A percentile compares a stretch with the other conserved stretches of the same genome.
phyloP scores from a whole-genome alignment of 2,888 invertebrate genomes.

The Pterostichus niger region DNA sequence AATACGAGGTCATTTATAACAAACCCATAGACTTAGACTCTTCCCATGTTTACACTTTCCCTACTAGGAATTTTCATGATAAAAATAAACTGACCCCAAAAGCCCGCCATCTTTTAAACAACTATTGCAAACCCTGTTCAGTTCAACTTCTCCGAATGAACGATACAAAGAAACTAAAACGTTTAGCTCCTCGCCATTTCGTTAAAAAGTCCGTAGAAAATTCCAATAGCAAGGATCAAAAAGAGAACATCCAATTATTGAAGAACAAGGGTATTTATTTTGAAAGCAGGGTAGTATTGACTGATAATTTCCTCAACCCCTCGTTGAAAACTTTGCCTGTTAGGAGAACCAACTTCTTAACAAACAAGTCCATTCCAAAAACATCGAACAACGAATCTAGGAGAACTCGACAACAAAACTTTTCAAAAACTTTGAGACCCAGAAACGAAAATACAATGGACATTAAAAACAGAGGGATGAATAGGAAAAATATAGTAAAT shows the following conservation, averaged over 20 bases:
- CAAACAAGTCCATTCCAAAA: conserved; percentile 41
- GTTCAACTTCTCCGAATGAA: conserved; percentile 43
- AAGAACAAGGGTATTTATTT: conserved; percentile 15
- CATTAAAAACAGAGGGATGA: background rate
- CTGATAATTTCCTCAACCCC: conserved; percentile 32
- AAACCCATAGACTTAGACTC: conserved; percentile 56
- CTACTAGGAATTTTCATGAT: conserved; percentile 39
- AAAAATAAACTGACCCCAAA: conserved; percentile 50
- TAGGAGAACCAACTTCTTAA: conserved; percentile 15
- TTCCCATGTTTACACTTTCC: conserved; percentile 57
- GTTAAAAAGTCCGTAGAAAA: conserved; percentile 18
- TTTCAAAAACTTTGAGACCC: conserved; percentile 56
- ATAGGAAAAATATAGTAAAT: conserved; percentile 44
- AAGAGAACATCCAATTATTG: conserved; percentile 49
- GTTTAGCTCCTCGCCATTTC: background rate
- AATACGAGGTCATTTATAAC: conserved; percentile 68
- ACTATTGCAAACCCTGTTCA: conserved; percentile 61
- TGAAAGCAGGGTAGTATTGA: conserved; percentile 42
- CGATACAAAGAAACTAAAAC: background rate
- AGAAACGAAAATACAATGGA: conserved; percentile 54
- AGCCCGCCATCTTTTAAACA: conserved; percentile 43
- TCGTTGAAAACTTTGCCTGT: conserved; percentile 9
- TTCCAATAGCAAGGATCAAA: conserved; percentile 31
- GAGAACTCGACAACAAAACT: conserved; percentile 24
- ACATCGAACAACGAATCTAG: conserved; percentile 16